Evolutionary conservation across 2,888 invertebrate genomes (phyloP), one percentile per base, ranked within the genome.

Genomic region (Aricia artaxerxes): DNA sequence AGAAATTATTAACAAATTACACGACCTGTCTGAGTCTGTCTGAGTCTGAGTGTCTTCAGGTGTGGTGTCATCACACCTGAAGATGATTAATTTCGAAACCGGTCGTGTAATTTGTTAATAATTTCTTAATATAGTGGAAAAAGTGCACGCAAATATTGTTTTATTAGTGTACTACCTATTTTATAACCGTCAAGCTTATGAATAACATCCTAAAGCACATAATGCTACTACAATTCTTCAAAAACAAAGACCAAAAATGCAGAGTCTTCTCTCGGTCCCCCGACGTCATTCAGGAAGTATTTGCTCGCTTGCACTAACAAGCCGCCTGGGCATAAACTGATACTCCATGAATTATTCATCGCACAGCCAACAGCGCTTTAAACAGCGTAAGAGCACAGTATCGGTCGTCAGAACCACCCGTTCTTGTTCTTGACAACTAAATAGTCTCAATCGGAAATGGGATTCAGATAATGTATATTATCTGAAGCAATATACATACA

Each of bases 251-350:
- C 57, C 13, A 57, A 35, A 69, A 35, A 69, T 69, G 13, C 35
- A 49, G 49, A 2, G 11, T 69, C 9, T 35, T 69, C 3, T 64
- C 13, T 69, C 69, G 35, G 69, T 35, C 31, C 11, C 31, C 64
- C 35, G 69, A 69, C 31, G 5, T 69, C 13, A 69, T 35, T 31
- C 35, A 69, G 69, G 64, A 64, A 69, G 11, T 35, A 69, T 69
- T 69, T 69, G 69, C 69, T 38, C 35, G 13, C 69, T 5, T 35
- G 69, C 69, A 69, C 69, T 69, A 69, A 69, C 69, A 69, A 69
- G 69, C 35, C 35, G 13, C 69, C 69, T 69, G 69, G 69, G 35
- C 35, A 69, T 69, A 69, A 69, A 69, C 69, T 69, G 69, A 69
- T 69, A 69, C 69, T 69, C 4, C 35, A 69, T 69, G 16, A 4